phyloP scores from a whole-genome alignment of 2,797 vertebrate genomes.

The Sebastes miniatus region DNA sequence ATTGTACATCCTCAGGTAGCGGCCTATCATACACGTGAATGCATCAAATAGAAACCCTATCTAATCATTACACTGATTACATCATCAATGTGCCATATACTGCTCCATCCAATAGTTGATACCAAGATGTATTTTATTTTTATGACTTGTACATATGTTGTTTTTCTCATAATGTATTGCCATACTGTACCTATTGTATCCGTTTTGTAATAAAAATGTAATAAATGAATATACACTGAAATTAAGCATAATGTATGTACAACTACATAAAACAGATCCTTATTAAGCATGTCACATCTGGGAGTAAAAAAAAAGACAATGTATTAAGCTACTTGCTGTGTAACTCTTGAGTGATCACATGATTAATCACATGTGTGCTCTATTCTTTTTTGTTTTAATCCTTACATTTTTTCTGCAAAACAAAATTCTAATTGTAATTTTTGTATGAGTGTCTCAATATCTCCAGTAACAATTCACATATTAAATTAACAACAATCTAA shows the following conservation, averaged over 20 bases:
- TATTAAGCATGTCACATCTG: background rate
- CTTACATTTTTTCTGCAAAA: background rate
- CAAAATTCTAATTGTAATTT: background rate
- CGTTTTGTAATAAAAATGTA: conserved; percentile 74
- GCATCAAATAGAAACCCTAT: conserved; percentile 12
- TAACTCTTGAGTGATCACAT: background rate
- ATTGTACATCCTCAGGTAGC: conserved; percentile 57
- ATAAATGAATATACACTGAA: conserved; percentile 67
- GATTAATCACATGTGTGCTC: background rate
- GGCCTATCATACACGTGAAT: conserved; percentile 12
- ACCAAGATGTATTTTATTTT: conserved; percentile 97
- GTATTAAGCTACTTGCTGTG: background rate
- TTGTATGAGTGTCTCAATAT: background rate
- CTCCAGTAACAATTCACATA: background rate
- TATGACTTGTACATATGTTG: conserved; percentile 89
- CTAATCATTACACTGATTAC: conserved; percentile 13
- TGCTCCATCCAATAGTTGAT: conserved; percentile 75
- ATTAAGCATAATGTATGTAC: background rate
- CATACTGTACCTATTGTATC: conserved; percentile 72
- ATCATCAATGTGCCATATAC: conserved; percentile 52
- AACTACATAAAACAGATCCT: background rate
- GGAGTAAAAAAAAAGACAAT: background rate
- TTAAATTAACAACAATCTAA: background rate
- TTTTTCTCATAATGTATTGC: conserved; percentile 68
- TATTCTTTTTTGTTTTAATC: background rate